Conservation (phyloP, 2,797 vertebrate genomes). For the Perodicticus potto region DNA sequence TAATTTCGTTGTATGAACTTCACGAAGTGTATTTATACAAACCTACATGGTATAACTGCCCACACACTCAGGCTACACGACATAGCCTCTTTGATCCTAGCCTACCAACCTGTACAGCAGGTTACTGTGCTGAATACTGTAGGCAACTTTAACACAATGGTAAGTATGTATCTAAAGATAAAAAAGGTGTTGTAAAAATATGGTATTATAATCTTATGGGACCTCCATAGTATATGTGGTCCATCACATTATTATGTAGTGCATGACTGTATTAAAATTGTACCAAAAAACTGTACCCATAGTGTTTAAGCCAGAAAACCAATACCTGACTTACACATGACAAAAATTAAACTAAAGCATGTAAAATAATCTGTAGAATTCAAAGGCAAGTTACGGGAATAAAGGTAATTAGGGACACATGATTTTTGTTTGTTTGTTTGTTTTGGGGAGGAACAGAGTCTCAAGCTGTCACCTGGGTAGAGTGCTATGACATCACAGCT, state of each 20-base stretch:
- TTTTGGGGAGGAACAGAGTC: too few relatives aligned
- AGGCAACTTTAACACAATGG: not conserved
- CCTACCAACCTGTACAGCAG: not conserved
- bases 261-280: constrained; percentile 22
- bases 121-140: not conserved
- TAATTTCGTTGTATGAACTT: not conserved
- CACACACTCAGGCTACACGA: not conserved
- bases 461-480: too few relatives aligned
- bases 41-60: not conserved
- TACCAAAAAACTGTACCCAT: constrained; percentile 49
- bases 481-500: too few relatives aligned
- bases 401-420: not conserved
- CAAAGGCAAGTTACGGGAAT: not conserved
- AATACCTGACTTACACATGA: constrained; percentile 9
- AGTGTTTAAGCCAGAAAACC: constrained; percentile 52
- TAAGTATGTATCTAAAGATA: not conserved
- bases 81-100: not conserved
- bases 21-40: not conserved
- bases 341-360: constrained; percentile 47
- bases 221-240: not conserved
- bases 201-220: not conserved
- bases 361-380: constrained; percentile 43
- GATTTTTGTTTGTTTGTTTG: too few relatives aligned
- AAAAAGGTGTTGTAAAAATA: not conserved
- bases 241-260: not conserved